Evolutionary conservation across 2,797 vertebrate species (phyloP).

Genomic region (Sebastes taczanowskii): DNA sequence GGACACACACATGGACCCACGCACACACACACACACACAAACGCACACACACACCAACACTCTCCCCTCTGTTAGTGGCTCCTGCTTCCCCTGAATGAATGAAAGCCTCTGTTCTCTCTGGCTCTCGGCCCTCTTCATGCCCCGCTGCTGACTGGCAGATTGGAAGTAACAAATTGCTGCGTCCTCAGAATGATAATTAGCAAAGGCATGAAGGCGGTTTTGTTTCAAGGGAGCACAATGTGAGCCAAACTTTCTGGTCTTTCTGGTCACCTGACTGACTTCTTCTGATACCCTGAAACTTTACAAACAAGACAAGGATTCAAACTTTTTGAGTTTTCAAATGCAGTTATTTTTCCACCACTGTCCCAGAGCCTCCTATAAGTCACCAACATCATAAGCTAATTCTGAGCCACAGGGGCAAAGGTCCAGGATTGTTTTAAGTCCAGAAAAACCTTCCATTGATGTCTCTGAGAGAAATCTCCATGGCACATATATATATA

Average conservation of each 20-base stretch:
- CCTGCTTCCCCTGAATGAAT: conserved; percentile 80
- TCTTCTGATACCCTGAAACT: conserved; percentile 52
- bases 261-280: conserved; percentile 84
- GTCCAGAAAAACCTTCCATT: conserved; percentile 49
- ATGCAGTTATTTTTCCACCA: conserved; percentile 7
- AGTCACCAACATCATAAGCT: conserved; percentile 32
- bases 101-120: conserved; percentile 85
- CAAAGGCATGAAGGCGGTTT: conserved; percentile 93
- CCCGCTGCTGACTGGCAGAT: conserved; percentile 92
- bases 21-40: neutral
- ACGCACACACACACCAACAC: conserved; percentile 30
- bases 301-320: conserved; percentile 21
- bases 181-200: conserved; percentile 99
- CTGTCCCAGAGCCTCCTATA: neutral
- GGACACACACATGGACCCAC: neutral
- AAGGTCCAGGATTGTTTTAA: conserved; percentile 65
- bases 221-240: conserved; percentile 89
- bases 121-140: conserved; percentile 90
- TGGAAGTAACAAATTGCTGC: conserved; percentile 99
- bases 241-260: conserved; percentile 83
- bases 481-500: neutral
- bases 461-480: conserved; percentile 34
- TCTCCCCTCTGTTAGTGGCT: conserved; percentile 46
- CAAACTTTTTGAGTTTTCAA: conserved; percentile 18
- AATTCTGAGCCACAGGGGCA: conserved; percentile 33